Conservation (phyloP, 64 coral and sea anemone genomes). For the Montipora efflorescens region DNA sequence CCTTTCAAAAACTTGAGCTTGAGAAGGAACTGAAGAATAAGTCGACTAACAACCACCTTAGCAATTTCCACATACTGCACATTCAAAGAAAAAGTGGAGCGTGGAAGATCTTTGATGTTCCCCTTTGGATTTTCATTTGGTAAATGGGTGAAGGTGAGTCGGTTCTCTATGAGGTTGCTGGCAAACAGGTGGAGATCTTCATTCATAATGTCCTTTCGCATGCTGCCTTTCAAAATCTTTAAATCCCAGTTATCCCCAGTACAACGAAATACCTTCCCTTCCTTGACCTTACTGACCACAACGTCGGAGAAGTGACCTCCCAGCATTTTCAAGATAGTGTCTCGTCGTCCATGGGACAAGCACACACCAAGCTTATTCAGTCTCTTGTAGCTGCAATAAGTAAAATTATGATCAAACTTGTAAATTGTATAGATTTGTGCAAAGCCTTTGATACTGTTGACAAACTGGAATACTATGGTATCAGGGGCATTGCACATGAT, state of each 20-base stretch:
- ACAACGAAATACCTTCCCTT: constrained; percentile 51
- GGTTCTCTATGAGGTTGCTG: constrained; percentile 76
- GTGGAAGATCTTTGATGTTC: constrained; percentile 44
- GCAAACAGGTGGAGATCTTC: constrained; percentile 75
- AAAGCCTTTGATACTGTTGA: no score
- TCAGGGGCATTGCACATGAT: no score
- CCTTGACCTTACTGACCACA: constrained; percentile 34
- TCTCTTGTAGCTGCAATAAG: constrained; percentile 66
- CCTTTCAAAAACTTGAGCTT: constrained; percentile 62
- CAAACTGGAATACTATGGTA: no score
- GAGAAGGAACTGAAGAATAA: constrained; percentile 54
- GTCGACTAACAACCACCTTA: constrained; percentile 59
- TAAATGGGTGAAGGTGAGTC: constrained; percentile 56
- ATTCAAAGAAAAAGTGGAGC: constrained; percentile 44
- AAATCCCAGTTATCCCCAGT: constrained; percentile 81
- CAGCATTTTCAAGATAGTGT: constrained; percentile 46
- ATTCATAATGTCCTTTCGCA: constrained; percentile 78
- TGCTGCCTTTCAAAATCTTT: constrained; percentile 44
- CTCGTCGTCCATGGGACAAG: constrained; percentile 41
- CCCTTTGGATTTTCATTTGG: constrained; percentile 66
- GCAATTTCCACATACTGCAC: constrained; percentile 58
- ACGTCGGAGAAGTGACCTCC: constrained; percentile 73
- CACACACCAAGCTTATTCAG: constrained; percentile 82
- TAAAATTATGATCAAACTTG: no score
- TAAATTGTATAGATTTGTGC: no score